These are phyloP conservation scores for Amorpha juglandis DNA, from an alignment of 2,888 invertebrate species.

Conservation along the genomic window DNA sequence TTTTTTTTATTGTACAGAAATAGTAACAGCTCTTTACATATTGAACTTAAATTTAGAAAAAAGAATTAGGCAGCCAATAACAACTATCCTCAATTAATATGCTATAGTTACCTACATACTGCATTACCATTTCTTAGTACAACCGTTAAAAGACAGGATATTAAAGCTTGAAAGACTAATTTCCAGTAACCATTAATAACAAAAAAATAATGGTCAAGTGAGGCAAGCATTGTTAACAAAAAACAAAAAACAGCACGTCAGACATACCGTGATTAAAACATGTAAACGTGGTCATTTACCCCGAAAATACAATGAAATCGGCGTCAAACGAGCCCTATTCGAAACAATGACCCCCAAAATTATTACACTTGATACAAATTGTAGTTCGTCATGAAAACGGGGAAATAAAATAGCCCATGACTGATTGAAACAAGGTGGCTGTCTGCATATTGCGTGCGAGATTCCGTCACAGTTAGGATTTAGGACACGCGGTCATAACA, in stretches of 20 bases:
- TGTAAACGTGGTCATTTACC: neutral
- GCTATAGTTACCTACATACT: too few species aligned
- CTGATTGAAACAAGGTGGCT: slow-evolving; percentile 21
- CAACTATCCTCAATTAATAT: too few species aligned
- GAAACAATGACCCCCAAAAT: slow-evolving; percentile 12
- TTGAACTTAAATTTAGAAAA: too few species aligned
- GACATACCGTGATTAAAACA: slow-evolving; percentile 4
- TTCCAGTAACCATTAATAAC: too few species aligned
- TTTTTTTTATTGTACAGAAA: too few species aligned
- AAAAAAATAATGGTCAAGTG: neutral
- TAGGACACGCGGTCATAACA: slow-evolving; percentile 45
- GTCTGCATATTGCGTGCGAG: slow-evolving; percentile 41
- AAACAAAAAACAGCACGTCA: neutral
- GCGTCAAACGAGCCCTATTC: neutral
- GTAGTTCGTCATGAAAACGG: slow-evolving; percentile 6
- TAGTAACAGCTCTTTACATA: too few species aligned
- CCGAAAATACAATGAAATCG: slow-evolving; percentile 2
- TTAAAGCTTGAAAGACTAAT: too few species aligned
- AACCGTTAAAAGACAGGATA: too few species aligned
- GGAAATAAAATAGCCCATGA: neutral
- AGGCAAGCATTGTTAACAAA: neutral
- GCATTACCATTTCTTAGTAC: too few species aligned
- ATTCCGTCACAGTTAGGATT: slow-evolving; percentile 46
- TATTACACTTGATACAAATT: slow-evolving; percentile 13
- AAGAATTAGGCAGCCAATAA: too few species aligned